Base-by-base conservation (phyloP, 2,113 vertebrate genomes). In the Etia nguti region DNA sequence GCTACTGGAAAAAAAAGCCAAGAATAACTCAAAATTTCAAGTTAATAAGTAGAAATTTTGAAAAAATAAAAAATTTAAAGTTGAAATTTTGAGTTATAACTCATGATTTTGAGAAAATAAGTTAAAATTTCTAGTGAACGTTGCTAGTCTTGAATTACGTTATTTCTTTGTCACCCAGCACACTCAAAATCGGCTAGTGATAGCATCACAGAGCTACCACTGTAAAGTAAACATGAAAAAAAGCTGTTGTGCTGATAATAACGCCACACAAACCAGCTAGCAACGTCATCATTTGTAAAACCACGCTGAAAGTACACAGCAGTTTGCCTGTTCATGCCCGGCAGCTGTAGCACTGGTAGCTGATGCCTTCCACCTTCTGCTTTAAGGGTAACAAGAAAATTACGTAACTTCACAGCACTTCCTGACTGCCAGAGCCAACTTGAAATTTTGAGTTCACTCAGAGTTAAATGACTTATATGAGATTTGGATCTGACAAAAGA, bases 381-480 rank as follows among this genome's bases (percentile, higher is more conserved):
- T 55, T 22, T 20, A 0, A 22, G n/a, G 0, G 4, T 26, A 0
- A 57, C 55, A 15, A 57, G 52, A 1, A 22, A n/a, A 12, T 59
- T 16, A 9, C 13, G 2, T 26, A 26, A 57, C 56, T 29, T 59
- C 56, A 29, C 8, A 59, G 26, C 24, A 9, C 13, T 59, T 59
- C 56, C 26, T 59, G 56, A 29, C 56, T 57, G 24, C 4, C 55
- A 0, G 0, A 7, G 55, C 55, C 15, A 57, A 57, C 55, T 15
- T 16, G 24, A 29, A 15, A 57, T 5, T 57, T 16, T 0, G 13
- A 59, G 24, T 29, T 59, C 24, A 59, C 0, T 29, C 56, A 57
- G 56, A 29, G 24, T 57, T 57, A 16, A 57, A 29, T 29, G 2
- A 29, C 56, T 59, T 16, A 29, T 9, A 29, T 59, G 24, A 55